Conservation (phyloP, 2,888 invertebrate genomes). For the Clitarchus hookeri region DNA sequence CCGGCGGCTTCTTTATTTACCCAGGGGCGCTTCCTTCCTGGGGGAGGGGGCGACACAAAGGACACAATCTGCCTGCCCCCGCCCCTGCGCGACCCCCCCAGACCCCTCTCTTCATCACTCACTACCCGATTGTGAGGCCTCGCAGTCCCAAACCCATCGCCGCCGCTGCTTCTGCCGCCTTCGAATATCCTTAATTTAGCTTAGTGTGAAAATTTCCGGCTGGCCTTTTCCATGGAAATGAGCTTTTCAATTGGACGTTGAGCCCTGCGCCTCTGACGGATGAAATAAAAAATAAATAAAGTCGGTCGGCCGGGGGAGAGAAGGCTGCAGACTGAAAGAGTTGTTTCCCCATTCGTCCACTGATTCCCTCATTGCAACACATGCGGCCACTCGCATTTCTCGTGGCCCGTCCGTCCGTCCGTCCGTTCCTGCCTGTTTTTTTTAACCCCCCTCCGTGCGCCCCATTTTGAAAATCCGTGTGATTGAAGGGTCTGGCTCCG, state of each 20-base stretch:
- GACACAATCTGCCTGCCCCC: background rate
- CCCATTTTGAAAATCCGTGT: background rate
- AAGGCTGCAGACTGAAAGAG: background rate
- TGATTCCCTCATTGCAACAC: background rate
- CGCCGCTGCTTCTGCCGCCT: too few relatives aligned
- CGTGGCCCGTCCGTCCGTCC: background rate
- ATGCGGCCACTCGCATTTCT: background rate
- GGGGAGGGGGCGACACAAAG: background rate
- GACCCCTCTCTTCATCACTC: too few relatives aligned
- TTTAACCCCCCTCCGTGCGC: background rate
- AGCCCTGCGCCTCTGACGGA: background rate
- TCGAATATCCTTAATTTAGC: background rate
- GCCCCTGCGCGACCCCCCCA: background rate
- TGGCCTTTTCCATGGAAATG: background rate
- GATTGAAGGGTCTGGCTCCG: background rate
- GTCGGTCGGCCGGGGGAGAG: background rate
- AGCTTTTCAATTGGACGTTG: constrained; percentile 5
- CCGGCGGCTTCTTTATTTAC: background rate
- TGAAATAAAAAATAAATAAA: background rate
- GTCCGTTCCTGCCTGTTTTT: background rate
- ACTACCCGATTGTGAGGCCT: too few relatives aligned
- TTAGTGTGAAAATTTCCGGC: background rate
- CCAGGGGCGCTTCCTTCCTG: background rate
- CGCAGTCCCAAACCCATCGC: too few relatives aligned
- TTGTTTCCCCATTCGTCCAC: background rate